Evolutionary conservation across 1,140 invertebrate species (phyloP), one percentile per base, ranked within the genome.

Genomic region (Drosophila baimaii): DNA sequence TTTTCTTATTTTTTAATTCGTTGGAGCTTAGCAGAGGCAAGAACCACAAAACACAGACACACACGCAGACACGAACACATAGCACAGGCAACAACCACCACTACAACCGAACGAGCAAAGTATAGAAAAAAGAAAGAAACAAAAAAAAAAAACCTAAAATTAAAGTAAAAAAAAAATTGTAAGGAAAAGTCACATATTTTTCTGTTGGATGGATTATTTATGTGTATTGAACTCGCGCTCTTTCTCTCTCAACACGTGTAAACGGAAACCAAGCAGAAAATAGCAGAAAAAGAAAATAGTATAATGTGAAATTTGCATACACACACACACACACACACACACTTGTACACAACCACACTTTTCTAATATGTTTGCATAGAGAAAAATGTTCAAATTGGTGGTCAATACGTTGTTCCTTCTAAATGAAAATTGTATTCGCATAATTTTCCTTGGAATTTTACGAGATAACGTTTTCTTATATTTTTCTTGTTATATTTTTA

Each of bases 21-120:
- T 70, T 82, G 37, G 39, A 64, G 52, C 46, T 74, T 58, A 68
- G 37, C 72, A 64, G 51, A 73, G 56, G 58, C 51, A 44, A 65
- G 27, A 37, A 35, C 58, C 23, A 59, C 63, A 51, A 61, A 15
- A 46, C 23, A 54, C n/a, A 52, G 39, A 33, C 41, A 47, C 25
- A 65, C 37, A 71, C 12, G 46, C n/a, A 62, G 49, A 74, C 43
- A 46, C 19, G 21, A 19, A 77, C 31, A 72, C 56, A 72, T 65
- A 79, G 83, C 79, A 88, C 70, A 81, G 83, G 83, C 82, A 77
- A 86, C 49, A 79, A 82, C 82, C 83, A 86, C 82, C 83, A 88
- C 82, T 88, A 77, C 82, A 86, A 66, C 82, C 82, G 82, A 86
- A 77, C 79, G 75, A 78, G 75, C 71, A 77, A 71, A 76, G 64